Percentiles rank a stretch among this genome's conserved stretches.
These are phyloP conservation scores for Idaea dimidiata DNA, from an alignment of 2,888 invertebrate genomes.

Conservation along the genomic window DNA sequence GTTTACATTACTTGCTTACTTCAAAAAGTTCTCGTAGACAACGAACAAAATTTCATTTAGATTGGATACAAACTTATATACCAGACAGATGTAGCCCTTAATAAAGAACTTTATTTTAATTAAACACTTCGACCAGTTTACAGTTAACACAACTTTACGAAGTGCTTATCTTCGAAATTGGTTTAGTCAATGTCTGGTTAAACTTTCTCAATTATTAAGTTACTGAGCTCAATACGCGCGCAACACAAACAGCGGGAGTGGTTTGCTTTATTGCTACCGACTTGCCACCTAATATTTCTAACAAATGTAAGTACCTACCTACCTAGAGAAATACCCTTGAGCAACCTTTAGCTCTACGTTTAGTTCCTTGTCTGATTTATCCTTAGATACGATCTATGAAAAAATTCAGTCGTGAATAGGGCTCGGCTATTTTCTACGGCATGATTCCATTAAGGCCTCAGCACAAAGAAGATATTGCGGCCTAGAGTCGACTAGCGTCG, in stretches of 20 bases:
- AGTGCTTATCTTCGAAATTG: slow-evolving; percentile 1
- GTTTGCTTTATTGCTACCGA: background rate
- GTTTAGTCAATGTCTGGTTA: slow-evolving; percentile 1
- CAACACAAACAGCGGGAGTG: background rate
- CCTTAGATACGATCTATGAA: background rate
- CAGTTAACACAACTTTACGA: background rate
- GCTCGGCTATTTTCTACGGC: slow-evolving; percentile 25
- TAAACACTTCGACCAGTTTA: background rate
- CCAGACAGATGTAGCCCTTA: background rate
- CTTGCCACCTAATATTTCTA: background rate
- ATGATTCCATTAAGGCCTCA: slow-evolving; percentile 72
- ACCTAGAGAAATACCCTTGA: background rate
- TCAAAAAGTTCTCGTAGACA: no score
- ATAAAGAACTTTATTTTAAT: background rate
- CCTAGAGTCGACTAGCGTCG: slow-evolving; percentile 25
- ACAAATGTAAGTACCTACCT: background rate
- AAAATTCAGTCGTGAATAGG: background rate
- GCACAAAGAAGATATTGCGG: slow-evolving; percentile 65
- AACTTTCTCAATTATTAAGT: slow-evolving; percentile 1
- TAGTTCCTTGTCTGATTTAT: background rate
- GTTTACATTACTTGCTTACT: no score
- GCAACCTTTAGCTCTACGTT: background rate
- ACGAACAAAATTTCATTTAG: background rate
- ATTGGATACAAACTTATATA: background rate
- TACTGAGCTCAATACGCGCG: background rate